Percentiles rank a stretch among this genome's conserved stretches.
Evolutionary conservation across 2,797 vertebrate genomes (phyloP).

Genomic region (Platalea minor): DNA sequence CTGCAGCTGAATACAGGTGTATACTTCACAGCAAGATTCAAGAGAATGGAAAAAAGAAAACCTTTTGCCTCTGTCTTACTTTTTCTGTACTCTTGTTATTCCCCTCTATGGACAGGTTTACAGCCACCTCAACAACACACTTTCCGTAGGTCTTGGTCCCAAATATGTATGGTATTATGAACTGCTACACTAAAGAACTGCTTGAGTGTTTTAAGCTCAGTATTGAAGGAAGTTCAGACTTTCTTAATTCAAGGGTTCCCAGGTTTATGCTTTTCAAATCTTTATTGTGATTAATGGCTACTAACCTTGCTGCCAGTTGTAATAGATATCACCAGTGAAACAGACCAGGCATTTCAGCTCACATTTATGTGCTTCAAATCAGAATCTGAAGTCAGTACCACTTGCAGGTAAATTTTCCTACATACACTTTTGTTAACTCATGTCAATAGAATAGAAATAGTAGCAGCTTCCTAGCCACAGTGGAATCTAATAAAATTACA

Average conservation of each 20-base stretch:
- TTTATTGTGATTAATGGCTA: neutral
- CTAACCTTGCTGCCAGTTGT: neutral
- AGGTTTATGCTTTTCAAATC: neutral
- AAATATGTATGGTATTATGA: neutral
- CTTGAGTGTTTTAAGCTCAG: neutral
- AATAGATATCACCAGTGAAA: neutral
- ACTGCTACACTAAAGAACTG: neutral
- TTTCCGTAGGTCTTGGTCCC: neutral
- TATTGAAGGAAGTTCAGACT: neutral
- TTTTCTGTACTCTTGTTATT: neutral
- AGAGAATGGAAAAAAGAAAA: accelerated
- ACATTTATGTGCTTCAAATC: neutral
- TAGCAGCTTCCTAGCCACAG: neutral
- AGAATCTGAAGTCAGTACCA: neutral
- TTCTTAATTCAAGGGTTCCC: neutral
- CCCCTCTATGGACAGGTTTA: neutral
- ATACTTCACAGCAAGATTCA: neutral
- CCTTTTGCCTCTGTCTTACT: neutral
- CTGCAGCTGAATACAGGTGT: neutral
- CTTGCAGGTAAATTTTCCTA: neutral
- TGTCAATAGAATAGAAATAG: neutral
- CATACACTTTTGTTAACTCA: neutral
- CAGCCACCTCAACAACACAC: accelerated
- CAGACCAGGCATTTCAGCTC: neutral
- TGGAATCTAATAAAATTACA: neutral